phyloP scores from a whole-genome alignment of 2,888 invertebrate genomes.

The Hirtodrosophila confusa region DNA sequence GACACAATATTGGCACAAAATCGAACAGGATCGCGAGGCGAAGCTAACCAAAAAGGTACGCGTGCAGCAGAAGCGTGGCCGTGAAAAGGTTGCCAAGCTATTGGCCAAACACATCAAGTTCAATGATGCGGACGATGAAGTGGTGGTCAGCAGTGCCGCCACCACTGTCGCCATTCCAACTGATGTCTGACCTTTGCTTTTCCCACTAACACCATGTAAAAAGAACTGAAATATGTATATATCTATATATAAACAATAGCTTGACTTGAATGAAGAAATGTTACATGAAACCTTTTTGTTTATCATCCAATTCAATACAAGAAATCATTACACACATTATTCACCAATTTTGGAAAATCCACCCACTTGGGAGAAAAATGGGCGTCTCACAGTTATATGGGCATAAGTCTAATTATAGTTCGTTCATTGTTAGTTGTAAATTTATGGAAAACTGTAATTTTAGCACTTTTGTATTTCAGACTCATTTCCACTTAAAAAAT shows the following conservation, averaged over 20 bases:
- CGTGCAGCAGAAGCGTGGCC: constrained; percentile 80
- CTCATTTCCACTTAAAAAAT: too few relatives aligned
- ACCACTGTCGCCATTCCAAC: constrained; percentile 6
- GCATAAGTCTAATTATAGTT: too few relatives aligned
- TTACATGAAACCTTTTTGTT: too few relatives aligned
- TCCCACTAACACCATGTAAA: background rate
- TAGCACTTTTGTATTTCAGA: too few relatives aligned
- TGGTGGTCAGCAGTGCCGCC: constrained; percentile 1
- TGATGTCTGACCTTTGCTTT: constrained; percentile 16
- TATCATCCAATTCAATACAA: too few relatives aligned
- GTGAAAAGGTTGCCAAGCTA: constrained; percentile 79
- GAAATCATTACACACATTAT: too few relatives aligned
- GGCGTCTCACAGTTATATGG: too few relatives aligned
- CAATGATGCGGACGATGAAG: constrained; percentile 74
- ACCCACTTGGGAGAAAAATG: too few relatives aligned
- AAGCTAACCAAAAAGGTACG: constrained; percentile 82
- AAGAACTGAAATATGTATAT: background rate
- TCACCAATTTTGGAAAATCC: too few relatives aligned
- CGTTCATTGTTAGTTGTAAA: too few relatives aligned
- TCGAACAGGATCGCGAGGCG: constrained; percentile 86
- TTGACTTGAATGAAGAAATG: too few relatives aligned
- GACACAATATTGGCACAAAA: constrained; percentile 91
- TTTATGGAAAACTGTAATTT: too few relatives aligned
- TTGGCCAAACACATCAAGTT: constrained; percentile 82
- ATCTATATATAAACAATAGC: background rate